phyloP scores from a whole-genome alignment of 2,113 vertebrate species.

The Sakesphorus luctuosus region DNA sequence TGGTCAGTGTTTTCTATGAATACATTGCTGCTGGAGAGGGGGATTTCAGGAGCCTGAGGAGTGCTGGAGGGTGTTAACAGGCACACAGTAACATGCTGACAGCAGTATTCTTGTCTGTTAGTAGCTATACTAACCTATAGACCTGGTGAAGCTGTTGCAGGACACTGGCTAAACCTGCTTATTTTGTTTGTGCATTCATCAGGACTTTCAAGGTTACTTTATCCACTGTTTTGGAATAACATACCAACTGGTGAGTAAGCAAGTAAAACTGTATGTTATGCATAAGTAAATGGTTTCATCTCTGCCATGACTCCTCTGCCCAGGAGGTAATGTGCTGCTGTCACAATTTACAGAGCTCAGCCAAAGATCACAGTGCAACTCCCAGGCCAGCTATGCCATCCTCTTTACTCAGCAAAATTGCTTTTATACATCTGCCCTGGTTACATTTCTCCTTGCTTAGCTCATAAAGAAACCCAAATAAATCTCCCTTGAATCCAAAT shows the following conservation, averaged over 20 bases:
- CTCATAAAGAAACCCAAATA: not conserved
- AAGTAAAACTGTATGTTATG: not conserved
- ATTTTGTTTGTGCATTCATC: not conserved
- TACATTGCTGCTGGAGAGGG: not conserved
- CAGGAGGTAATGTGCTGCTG: not conserved
- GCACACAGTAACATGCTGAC: rapidly evolving
- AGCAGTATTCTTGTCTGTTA: not conserved
- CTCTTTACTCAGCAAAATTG: not conserved
- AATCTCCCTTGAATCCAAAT: not conserved
- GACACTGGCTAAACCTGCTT: not conserved
- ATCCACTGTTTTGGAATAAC: not conserved
- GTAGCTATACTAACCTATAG: not conserved
- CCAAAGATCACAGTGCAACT: slow-evolving; percentile 10
- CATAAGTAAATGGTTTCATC: not conserved
- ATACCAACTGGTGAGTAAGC: not conserved
- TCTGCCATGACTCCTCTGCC: rapidly evolving
- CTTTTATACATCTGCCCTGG: not conserved
- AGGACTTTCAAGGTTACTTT: not conserved
- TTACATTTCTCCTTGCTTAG: not conserved
- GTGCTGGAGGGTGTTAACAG: not conserved
- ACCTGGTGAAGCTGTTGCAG: not conserved
- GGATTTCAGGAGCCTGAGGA: not conserved
- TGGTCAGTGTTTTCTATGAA: not conserved
- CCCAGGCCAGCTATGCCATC: not conserved
- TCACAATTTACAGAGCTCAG: not conserved